Evolutionary conservation across 2,888 invertebrate species (phyloP).

Genomic region (Andrena bicolor): DNA sequence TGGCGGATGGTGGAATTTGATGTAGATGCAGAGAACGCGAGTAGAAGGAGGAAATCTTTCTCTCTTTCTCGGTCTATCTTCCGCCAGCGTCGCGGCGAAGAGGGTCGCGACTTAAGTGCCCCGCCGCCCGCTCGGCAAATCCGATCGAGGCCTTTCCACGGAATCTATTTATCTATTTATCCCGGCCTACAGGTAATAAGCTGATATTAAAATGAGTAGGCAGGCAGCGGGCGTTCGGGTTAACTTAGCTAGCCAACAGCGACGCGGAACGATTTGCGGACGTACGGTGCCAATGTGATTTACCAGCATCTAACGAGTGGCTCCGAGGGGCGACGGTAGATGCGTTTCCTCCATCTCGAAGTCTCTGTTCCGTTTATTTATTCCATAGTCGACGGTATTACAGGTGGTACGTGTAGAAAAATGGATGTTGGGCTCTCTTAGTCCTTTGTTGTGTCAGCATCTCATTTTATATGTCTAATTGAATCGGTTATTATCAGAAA

Average conservation of each 20-base stretch:
- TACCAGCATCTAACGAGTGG: conserved; percentile 8
- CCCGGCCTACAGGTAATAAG: conserved; percentile 81
- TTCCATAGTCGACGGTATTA: no score
- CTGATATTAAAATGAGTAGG: conserved; percentile 84
- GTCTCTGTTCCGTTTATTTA: background rate
- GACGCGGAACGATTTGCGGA: conserved; percentile 58
- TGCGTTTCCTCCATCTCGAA: background rate
- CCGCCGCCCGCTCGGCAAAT: conserved; percentile 78
- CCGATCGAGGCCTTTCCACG: conserved; percentile 82
- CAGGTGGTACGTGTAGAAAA: no score
- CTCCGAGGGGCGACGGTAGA: conserved; percentile 1
- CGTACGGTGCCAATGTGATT: conserved; percentile 58
- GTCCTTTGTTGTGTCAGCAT: no score
- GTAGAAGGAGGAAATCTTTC: conserved; percentile 71
- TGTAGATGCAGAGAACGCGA: conserved; percentile 75
- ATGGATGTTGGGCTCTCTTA: no score
- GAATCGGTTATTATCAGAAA: no score
- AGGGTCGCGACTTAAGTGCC: conserved; percentile 77
- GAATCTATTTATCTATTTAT: conserved; percentile 85
- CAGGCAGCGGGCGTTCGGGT: conserved; percentile 56
- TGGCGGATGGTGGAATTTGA: conserved; percentile 75
- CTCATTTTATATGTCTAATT: no score
- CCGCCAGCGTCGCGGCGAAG: conserved; percentile 56
- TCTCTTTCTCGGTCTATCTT: conserved; percentile 56
- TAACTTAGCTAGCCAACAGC: conserved; percentile 60